Evolutionary conservation across 2,888 invertebrate species (phyloP), one percentile per base, ranked within the genome.

Genomic region (Coleophora deauratella): DNA sequence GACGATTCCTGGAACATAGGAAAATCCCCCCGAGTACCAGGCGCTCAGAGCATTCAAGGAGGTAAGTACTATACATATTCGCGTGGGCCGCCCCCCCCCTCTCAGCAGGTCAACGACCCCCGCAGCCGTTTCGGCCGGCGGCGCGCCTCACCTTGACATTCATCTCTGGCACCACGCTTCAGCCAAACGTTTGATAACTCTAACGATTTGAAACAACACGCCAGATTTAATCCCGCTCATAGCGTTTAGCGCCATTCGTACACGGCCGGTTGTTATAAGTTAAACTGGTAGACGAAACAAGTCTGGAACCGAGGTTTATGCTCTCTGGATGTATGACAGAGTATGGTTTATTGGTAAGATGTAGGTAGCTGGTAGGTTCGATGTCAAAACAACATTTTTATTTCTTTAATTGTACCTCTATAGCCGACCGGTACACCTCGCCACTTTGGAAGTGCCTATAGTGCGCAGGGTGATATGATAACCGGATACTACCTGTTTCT

Each of bases 141-240:
- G 78, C 76, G 74, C 74, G 74, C 80, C 82, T 85, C 81, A 84
- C 85, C 84, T 85, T 85, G 85, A 85, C 85, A 85, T 85, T 85
- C 84, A 82, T 85, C 84, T 82, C 75, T 70, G 70, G 66, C 72
- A 72, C 75, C 55, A 70, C 71, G 76, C 72, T 78, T 71, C 70
- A 68, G 72, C 72, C 79, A 75, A 78, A 76, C 74, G 74, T 71
- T 74, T 66, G 72, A 74, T 72, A 75, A 78, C 72, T 70, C 70
- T 63, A 62, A 69, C 66, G 63, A 68, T 58, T 72, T 51, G 51
- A 68, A n/a, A 65, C 55, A 54, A 50, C 58, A 52, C 54, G 54
- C 56, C 50, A 56, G 48, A 53, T 53, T 58, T 55, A 57, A 59
- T 53, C 59, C 57, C 21, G 36, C 46, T 41, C 48, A 54, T 40